Evolutionary conservation across 2,888 invertebrate genomes (phyloP).

Genomic region (Strigamia transsilvanica): DNA sequence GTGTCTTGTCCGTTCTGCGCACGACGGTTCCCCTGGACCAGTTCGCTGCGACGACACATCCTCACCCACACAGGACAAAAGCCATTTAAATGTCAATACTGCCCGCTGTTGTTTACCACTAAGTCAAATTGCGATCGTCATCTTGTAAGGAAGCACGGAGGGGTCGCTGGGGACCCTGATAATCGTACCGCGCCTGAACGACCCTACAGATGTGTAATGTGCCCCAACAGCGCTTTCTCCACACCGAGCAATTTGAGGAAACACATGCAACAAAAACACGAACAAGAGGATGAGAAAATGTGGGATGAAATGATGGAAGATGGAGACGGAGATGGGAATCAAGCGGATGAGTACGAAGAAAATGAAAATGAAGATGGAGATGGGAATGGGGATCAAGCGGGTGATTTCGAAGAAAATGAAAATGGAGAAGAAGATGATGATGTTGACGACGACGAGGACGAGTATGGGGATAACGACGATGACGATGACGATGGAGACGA

Average conservation of each 20-base stretch:
- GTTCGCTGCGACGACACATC: constrained; percentile 92
- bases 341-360: not conserved
- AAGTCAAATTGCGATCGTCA: constrained; percentile 98
- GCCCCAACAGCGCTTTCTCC: constrained; percentile 84
- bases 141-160: constrained; percentile 83
- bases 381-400: not conserved
- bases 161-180: constrained; percentile 58
- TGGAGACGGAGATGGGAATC: not conserved
- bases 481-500: not conserved
- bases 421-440: not conserved
- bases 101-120: constrained; percentile 92
- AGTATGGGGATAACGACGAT: not conserved
- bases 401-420: not conserved
- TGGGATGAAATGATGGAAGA: constrained; percentile 7
- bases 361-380: not conserved
- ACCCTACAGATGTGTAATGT: constrained; percentile 80
- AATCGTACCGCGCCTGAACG: constrained; percentile 76
- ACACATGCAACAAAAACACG: constrained; percentile 77
- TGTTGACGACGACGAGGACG: not conserved
- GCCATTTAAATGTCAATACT: constrained; percentile 93
- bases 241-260: constrained; percentile 80
- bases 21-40: constrained; percentile 96
- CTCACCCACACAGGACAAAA: constrained; percentile 95
- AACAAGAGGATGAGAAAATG: constrained; percentile 26
- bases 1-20: constrained; percentile 93